Base-by-base conservation (phyloP, 2,888 invertebrate genomes). In the Acanthococcus lagerstroemiae region DNA sequence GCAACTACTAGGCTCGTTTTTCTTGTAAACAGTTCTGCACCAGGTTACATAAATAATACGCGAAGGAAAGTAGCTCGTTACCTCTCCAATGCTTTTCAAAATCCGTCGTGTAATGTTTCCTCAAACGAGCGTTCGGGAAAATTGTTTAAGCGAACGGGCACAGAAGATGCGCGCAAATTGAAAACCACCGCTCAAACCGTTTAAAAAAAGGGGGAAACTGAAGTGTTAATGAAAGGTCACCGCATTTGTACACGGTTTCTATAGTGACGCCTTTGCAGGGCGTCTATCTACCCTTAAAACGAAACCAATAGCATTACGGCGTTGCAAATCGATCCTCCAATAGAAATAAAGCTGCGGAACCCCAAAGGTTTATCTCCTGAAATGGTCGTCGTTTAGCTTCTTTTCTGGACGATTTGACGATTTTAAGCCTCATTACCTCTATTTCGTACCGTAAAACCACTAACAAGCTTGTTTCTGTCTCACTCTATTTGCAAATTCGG, bases 191-290 rank as follows among this genome's bases (percentile, higher is more conserved):
- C n/a, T n/a, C n/a, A n/a, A n/a, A n/a, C n/a, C n/a, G n/a, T n/a
- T n/a, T n/a, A n/a, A n/a, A 52, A 52, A 52, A 24, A 50, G 6
- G 17, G 44, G 37, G 27, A 61, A 61, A 55, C 50, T 50, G 37
- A 61, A 61, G 61, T 61, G 61, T 61, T 61, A 61, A 61, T 61
- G 61, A 61, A 61, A 61, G 61, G 61, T 61, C 61, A 22, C 61
- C 61, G 61, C 61, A 50, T 30, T 48, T 48, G 50, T 30, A 24
- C 37, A 48, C 27, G 61, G 60, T 61, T 61, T 61, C 61, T 61
- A 61, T 61, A 61, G 61, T 61, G 61, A 61, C 61, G 61, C 61
- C 27, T 27, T 61, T 61, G 37, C 52, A 52, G 61, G 61, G 30
- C 61, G 61, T 52, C 61, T 52, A 52, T 61, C 37, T 30, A 52